A percentile compares a stretch with the other conserved stretches of the same genome.
phyloP scores from a whole-genome alignment of 2,797 vertebrate species.

The Falco columbarius region DNA sequence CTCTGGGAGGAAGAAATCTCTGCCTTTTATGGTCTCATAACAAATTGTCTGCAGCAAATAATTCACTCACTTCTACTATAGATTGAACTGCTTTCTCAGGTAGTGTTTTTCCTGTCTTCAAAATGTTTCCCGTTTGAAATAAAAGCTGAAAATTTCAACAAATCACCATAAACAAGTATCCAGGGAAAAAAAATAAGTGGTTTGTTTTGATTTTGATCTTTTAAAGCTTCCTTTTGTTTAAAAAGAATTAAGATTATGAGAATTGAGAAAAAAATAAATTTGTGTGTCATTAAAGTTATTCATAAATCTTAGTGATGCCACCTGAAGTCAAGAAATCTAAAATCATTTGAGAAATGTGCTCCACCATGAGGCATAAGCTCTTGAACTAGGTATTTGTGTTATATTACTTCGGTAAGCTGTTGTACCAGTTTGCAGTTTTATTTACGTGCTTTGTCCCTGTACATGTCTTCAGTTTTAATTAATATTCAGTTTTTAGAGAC shows the following conservation, averaged over 20 bases:
- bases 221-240: background rate
- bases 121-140: background rate
- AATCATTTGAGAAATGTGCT: background rate
- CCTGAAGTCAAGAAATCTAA: background rate
- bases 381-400: background rate
- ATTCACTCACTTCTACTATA: background rate
- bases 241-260: background rate
- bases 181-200: background rate
- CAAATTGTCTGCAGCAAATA: background rate
- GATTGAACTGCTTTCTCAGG: background rate
- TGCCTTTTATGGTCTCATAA: background rate
- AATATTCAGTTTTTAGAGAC: background rate
- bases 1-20: background rate
- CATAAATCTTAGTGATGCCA: background rate
- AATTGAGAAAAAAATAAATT: background rate
- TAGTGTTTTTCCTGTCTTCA: background rate
- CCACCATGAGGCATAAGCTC: background rate
- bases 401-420: background rate
- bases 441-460: background rate
- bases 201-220: background rate
- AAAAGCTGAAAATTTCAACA: background rate
- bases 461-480: background rate
- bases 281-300: background rate
- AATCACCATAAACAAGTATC: background rate
- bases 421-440: background rate